A percentile compares a stretch with the other conserved stretches of the same genome.
Conservation (phyloP, 2,888 invertebrate species). For the Panzeria rudis region DNA sequence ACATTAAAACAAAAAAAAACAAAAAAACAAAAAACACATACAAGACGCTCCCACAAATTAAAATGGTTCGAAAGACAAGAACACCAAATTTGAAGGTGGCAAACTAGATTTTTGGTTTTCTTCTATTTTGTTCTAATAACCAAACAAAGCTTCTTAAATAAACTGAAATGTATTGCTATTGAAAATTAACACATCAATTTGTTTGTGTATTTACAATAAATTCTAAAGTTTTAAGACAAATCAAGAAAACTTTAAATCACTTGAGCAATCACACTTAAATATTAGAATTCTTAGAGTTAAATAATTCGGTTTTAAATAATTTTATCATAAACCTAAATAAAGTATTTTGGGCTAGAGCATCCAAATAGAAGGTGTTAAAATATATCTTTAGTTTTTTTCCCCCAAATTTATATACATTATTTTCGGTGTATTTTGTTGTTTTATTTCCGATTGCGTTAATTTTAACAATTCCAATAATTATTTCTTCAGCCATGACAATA, state of each 20-base stretch:
- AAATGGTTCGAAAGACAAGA: slow-evolving; percentile 20
- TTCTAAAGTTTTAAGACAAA: slow-evolving; percentile 4
- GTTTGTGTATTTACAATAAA: background rate
- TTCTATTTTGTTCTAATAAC: background rate
- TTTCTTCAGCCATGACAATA: background rate
- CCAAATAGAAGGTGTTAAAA: background rate
- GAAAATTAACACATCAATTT: slow-evolving; percentile 29
- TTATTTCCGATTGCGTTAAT: background rate
- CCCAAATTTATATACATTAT: background rate
- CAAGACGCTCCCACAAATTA: slow-evolving; percentile 67
- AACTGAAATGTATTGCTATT: slow-evolving; percentile 24
- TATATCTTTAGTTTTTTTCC: background rate
- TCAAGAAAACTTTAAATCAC: background rate
- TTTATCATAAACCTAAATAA: background rate
- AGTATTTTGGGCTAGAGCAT: background rate
- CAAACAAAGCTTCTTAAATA: slow-evolving; percentile 41
- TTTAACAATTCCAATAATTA: background rate
- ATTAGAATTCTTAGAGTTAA: background rate
- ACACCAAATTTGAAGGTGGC: background rate
- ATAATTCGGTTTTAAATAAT: background rate
- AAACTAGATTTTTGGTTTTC: background rate
- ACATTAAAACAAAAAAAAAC: slow-evolving; percentile 41
- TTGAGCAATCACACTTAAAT: background rate
- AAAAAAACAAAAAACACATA: background rate
- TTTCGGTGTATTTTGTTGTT: background rate